Evolutionary conservation across 2,888 invertebrate species (phyloP).

Genomic region (Amblyjoppa fuscipennis): DNA sequence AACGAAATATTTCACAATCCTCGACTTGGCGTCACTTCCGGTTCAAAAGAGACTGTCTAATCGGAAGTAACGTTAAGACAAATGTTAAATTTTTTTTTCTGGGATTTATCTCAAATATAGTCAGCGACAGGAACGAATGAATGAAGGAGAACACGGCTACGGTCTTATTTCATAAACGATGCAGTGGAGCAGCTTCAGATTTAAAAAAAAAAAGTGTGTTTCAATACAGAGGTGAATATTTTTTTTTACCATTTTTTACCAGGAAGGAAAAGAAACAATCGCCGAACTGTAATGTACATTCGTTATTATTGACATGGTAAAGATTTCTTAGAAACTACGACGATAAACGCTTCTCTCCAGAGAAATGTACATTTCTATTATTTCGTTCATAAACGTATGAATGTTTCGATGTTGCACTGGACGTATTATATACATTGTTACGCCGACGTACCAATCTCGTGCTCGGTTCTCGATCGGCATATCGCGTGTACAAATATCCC

Average conservation of each 20-base stretch:
- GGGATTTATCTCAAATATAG: neutral
- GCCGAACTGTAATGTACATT: slow-evolving; percentile 62
- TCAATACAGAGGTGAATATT: neutral
- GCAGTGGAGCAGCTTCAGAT: neutral
- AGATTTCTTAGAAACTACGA: slow-evolving; percentile 76
- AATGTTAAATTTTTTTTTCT: neutral
- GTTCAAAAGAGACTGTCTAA: too few relatives aligned
- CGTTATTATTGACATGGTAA: slow-evolving; percentile 77
- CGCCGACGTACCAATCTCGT: slow-evolving; percentile 16
- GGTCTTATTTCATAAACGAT: neutral
- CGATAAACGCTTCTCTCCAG: slow-evolving; percentile 69
- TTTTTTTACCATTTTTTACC: neutral
- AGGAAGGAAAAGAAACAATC: neutral
- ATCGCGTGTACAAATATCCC: slow-evolving; percentile 35
- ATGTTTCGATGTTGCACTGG: slow-evolving; percentile 20
- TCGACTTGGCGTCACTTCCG: neutral
- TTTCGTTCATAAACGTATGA: slow-evolving; percentile 40
- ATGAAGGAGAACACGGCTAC: neutral
- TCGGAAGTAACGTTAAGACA: too few relatives aligned
- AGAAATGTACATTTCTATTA: slow-evolving; percentile 69
- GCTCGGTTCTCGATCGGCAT: slow-evolving; percentile 5
- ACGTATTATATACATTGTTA: slow-evolving; percentile 62
- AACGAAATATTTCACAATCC: too few relatives aligned
- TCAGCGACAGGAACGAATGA: too few relatives aligned
- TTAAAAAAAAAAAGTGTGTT: neutral